phyloP scores from a whole-genome alignment of 2,888 invertebrate species.

The Spialia ferax region DNA sequence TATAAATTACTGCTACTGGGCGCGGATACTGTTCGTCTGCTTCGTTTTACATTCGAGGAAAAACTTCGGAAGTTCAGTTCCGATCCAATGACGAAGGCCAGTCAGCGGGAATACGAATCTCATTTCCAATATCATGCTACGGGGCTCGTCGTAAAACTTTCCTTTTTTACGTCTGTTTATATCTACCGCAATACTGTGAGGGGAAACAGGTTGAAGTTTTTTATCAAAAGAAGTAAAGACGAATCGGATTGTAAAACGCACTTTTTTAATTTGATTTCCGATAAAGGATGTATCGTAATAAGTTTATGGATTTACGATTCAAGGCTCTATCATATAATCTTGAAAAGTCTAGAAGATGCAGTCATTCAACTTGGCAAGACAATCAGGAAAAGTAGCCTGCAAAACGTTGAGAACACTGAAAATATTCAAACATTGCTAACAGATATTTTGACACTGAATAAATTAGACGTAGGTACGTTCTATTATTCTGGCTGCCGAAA shows the following conservation, averaged over 20 bases:
- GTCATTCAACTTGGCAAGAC: conserved; percentile 18
- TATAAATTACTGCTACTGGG: conserved; percentile 69
- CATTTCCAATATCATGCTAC: conserved; percentile 35
- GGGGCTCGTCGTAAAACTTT: conserved; percentile 32
- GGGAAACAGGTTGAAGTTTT: conserved; percentile 12
- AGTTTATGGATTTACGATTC: neutral
- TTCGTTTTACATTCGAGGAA: conserved; percentile 47
- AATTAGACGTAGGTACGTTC: conserved; percentile 4
- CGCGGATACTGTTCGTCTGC: conserved; percentile 52
- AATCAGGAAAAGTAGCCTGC: conserved; percentile 18
- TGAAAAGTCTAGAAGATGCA: conserved; percentile 2
- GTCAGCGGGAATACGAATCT: conserved; percentile 35
- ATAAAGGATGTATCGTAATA: neutral
- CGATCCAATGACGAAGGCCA: conserved; percentile 40
- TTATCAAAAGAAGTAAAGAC: conserved; percentile 3
- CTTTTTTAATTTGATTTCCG: neutral
- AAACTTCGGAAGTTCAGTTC: conserved; percentile 43
- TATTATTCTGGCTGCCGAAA: conserved; percentile 16
- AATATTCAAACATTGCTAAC: conserved; percentile 19
- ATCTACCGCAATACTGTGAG: conserved; percentile 2
- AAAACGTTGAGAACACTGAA: conserved; percentile 13
- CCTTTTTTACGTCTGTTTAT: conserved; percentile 21
- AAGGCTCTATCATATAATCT: too few relatives aligned
- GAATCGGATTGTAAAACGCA: neutral
- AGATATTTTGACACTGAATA: conserved; percentile 29